Evolutionary conservation across 2,113 vertebrate species (phyloP), one percentile per base, ranked within the genome.

Genomic region (Mesoclemmys tuberculata): DNA sequence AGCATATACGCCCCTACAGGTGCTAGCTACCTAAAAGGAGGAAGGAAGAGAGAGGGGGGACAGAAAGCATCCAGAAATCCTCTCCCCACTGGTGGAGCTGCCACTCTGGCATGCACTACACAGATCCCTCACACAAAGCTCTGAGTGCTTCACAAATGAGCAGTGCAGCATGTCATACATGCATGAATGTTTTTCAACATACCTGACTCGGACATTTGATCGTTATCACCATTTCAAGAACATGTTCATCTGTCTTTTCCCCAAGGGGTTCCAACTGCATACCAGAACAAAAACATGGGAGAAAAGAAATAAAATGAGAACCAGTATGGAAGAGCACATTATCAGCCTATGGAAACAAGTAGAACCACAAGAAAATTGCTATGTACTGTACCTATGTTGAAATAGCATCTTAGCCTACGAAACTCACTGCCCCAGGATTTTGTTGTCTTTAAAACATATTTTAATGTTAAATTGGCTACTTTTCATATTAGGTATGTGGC

Each of bases 221-320:
- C 49, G 52, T 18, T 80, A 98, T 86, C 21, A 80, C 4, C 2
- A 5, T 12, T 87, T 97, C 95, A 1, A 99, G 48, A 3, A 3
- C 2, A 29, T 97, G 85, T 35, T 8, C 6, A 6, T 71, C 71
- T 31, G 91, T 96, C 96, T 99, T 99, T 79, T 94, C 0, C 41
- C 98, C 98, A 31, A 98, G 4, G 2, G 98, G 98, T 90, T 99
- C 97, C 95, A 99, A 61, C 98, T 99, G 91, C 35, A 89, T 5
- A 77, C 2, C 3, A 68, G 92, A 92, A 87, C 92, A 35, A 48
- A 90, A 21, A 6, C 74, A 4, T 4, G 2, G 11, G 9, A 14
- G 21, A 80, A 44, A 90, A 58, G 26, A 84, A 74, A 91, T 86
- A 4, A 52, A 56, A 44, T 55, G 13, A 93, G 10, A 44, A n/a